These are phyloP conservation scores for Scaptomyza cyrtandrae DNA, from an alignment of 2,888 invertebrate species.

Conservation along the genomic window DNA sequence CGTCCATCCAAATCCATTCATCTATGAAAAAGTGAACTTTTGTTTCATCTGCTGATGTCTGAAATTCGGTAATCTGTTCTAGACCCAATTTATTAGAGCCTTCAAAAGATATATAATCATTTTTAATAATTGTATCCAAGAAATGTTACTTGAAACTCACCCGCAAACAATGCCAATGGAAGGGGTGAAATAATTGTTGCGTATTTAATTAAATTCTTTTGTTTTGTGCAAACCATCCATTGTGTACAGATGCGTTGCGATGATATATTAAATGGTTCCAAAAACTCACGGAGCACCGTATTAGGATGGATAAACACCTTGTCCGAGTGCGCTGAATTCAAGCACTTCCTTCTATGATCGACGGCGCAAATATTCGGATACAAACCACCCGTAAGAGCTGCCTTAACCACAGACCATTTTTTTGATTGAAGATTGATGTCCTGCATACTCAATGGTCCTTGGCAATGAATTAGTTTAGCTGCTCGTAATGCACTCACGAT, in stretches of 20 bases:
- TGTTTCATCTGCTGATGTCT: not conserved
- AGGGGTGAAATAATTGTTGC: conserved; percentile 52
- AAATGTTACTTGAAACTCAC: conserved; percentile 22
- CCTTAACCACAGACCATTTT: conserved; percentile 87
- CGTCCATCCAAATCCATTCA: conserved; percentile 68
- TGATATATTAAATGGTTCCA: conserved; percentile 34
- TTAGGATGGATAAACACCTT: conserved; percentile 46
- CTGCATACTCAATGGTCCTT: conserved; percentile 45
- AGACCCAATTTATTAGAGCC: conserved; percentile 38
- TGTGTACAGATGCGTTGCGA: conserved; percentile 30
- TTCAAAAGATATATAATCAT: conserved; percentile 9
- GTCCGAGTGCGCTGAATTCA: conserved; percentile 43
- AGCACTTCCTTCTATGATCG: conserved; percentile 19
- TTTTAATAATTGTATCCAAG: not conserved
- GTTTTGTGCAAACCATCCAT: conserved; percentile 58
- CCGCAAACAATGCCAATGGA: conserved; percentile 59
- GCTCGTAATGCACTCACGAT: conserved; percentile 45
- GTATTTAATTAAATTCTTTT: conserved; percentile 84
- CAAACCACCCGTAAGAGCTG: conserved; percentile 92
- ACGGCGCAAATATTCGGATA: conserved; percentile 87
- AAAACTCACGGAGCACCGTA: conserved; percentile 47
- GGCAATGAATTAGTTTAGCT: conserved; percentile 43
- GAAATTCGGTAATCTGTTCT: conserved; percentile 20
- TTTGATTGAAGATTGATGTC: conserved; percentile 42
- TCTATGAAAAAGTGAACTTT: conserved; percentile 54